These are phyloP conservation scores for Antennarius maculatus DNA, from an alignment of 2,797 vertebrate species.

Conservation along the genomic window DNA sequence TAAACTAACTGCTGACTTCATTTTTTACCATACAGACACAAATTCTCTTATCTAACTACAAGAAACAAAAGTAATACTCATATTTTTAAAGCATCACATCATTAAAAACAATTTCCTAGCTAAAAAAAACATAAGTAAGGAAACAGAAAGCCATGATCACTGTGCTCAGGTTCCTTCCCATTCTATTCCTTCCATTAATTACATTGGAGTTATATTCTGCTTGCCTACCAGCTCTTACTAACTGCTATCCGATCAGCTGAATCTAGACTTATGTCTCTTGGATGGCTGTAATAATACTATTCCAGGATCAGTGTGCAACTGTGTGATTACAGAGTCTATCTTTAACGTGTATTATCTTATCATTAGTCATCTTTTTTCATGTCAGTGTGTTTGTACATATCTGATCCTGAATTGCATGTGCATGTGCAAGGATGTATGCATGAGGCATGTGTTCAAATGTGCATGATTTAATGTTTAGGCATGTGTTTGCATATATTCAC, in stretches of 20 bases:
- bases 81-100: conserved; percentile 16
- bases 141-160: conserved; percentile 40
- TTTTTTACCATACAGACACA: neutral
- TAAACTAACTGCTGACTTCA: neutral
- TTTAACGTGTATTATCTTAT: conserved; percentile 61
- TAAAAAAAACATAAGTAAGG: conserved; percentile 20
- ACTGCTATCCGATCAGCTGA: conserved; percentile 69
- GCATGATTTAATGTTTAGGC: conserved; percentile 40
- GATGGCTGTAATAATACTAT: conserved; percentile 69
- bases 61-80: conserved; percentile 2
- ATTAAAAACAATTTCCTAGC: conserved; percentile 2
- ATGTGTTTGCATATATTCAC: conserved; percentile 42
- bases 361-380: conserved; percentile 39
- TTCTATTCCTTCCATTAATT: conserved; percentile 69
- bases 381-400: conserved; percentile 1
- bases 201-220: conserved; percentile 61
- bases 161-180: conserved; percentile 53
- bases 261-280: conserved; percentile 63
- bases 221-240: conserved; percentile 64
- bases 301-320: conserved; percentile 62
- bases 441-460: conserved; percentile 29
- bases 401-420: neutral
- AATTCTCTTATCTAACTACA: conserved; percentile 22
- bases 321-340: conserved; percentile 67
- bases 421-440: neutral